Evolutionary conservation across 1,140 invertebrate species (phyloP), one percentile per base, ranked within the genome.

Genomic region (Pogonognathellus flavescens): DNA sequence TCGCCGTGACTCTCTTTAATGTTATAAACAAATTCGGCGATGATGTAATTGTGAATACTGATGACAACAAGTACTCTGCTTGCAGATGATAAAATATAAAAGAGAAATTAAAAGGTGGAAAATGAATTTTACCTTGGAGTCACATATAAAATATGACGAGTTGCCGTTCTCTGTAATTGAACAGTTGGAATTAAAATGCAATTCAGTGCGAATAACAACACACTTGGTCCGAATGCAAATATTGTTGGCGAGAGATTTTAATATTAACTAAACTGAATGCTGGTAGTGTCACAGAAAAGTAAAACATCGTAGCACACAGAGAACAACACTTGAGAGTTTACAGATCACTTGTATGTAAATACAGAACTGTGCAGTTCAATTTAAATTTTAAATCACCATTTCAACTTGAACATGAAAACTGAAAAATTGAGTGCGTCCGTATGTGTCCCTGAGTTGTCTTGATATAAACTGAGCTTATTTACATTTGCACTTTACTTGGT

Each of bases 391-490:
- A 66, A 66, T 66, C 18, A 31, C 62, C 62, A 25, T 66, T 13
- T 66, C 62, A 66, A 25, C 22, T 66, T 22, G 10, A 66, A 66
- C 18, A 25, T 66, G 59, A 20, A 20, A n/a, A 60, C 20, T 60
- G 62, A 66, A 66, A 66, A 66, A 66, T 66, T 66, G 62, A 66
- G 62, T 66, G 22, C 25, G 62, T 66, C 62, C 62, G 20, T 66
- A 20, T 20, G 20, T 66, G 62, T 66, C 62, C 62, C 22, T 66
- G 25, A 25, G 14, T 25, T 66, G 62, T 25, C n/a, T 7, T 20
- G 2, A 55, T 14, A 60, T 20, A 66, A 13, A 41, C 31, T 41
- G 31, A 41, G 31, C 31, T 22, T 66, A 25, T 25, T 66, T 25
- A 66, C 25, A 66, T 66, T 66, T 66, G 14, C 62, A 66, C 62